Evolutionary conservation across 2,888 invertebrate species (phyloP).

Genomic region (Anaspis maculata): DNA sequence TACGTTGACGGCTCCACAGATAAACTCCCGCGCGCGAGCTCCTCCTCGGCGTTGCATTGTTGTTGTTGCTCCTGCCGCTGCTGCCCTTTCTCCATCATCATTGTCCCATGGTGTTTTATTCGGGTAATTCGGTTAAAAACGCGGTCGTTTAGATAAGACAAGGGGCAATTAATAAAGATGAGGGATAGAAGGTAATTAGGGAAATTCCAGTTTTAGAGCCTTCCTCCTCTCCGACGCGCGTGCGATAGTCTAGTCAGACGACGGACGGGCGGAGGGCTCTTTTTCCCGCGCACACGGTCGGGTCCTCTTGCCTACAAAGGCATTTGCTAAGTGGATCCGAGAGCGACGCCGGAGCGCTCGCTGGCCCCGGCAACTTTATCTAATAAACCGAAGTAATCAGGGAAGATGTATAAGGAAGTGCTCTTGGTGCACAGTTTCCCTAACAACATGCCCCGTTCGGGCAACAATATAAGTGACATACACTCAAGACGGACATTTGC

Average conservation of each 20-base stretch:
- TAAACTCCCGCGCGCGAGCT: too few species aligned
- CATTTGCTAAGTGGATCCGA: constrained; percentile 18
- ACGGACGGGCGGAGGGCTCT: too few species aligned
- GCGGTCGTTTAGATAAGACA: constrained; percentile 19
- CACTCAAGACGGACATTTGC: constrained; percentile 18
- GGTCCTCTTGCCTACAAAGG: too few species aligned
- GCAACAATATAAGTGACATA: constrained; percentile 20
- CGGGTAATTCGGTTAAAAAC: constrained; percentile 17
- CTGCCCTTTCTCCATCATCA: too few species aligned
- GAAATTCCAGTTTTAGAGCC: constrained; percentile 17
- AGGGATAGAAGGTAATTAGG: constrained; percentile 18
- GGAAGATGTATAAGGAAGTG: constrained; percentile 19
- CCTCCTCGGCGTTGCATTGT: too few species aligned
- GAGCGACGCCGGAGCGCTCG: too few species aligned
- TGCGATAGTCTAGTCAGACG: too few species aligned
- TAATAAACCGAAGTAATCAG: constrained; percentile 23
- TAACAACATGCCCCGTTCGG: constrained; percentile 18
- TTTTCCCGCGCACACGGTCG: too few species aligned
- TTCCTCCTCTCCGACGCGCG: too few species aligned
- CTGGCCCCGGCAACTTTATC: constrained; percentile 23
- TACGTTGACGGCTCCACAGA: too few species aligned
- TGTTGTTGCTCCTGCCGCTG: too few species aligned
- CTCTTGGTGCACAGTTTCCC: constrained; percentile 15
- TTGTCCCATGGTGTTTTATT: too few species aligned
- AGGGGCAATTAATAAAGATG: constrained; percentile 20